Evolutionary conservation across 2,113 vertebrate species (phyloP).

Genomic region (Carassius carassius): DNA sequence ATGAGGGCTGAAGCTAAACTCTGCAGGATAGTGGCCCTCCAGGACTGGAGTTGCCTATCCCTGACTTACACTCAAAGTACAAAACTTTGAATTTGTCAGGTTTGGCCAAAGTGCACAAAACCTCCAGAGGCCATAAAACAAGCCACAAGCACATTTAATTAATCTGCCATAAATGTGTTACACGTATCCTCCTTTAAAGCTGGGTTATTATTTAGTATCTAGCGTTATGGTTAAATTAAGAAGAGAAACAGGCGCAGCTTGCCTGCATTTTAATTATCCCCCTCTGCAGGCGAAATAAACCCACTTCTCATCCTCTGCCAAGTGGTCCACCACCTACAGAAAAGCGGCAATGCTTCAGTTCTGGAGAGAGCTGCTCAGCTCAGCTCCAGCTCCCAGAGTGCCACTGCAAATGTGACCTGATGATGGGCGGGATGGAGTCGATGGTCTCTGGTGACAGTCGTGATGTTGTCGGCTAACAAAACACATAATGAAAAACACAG

Average conservation of each 20-base stretch:
- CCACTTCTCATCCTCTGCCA: conserved; percentile 75
- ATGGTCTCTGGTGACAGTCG: conserved; percentile 20
- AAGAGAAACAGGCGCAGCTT: conserved; percentile 70
- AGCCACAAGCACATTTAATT: conserved; percentile 71
- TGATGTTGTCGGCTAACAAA: conserved; percentile 15
- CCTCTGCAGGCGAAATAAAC: conserved; percentile 67
- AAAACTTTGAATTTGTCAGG: conserved; percentile 57
- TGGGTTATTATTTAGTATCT: conserved; percentile 73
- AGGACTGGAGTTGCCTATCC: too few relatives aligned
- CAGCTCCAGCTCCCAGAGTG: conserved; percentile 41
- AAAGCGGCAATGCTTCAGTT: conserved; percentile 43
- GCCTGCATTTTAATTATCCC: conserved; percentile 76
- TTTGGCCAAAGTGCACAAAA: conserved; percentile 70
- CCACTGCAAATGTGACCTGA: conserved; percentile 43
- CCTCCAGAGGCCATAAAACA: conserved; percentile 63
- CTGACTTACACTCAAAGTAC: too few relatives aligned
- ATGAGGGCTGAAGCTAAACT: too few relatives aligned
- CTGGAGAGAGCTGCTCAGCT: conserved; percentile 49
- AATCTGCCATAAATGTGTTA: conserved; percentile 72
- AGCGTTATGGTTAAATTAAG: conserved; percentile 76
- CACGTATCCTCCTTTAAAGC: conserved; percentile 66
- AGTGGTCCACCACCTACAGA: conserved; percentile 67
- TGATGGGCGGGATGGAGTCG: conserved; percentile 15
- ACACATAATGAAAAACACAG: conserved; percentile 12
- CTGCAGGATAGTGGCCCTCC: too few relatives aligned